A percentile compares a stretch with the other conserved stretches of the same genome.
Evolutionary conservation across 1,140 invertebrate genomes (phyloP).

Genomic region (Ceratina japonica): DNA sequence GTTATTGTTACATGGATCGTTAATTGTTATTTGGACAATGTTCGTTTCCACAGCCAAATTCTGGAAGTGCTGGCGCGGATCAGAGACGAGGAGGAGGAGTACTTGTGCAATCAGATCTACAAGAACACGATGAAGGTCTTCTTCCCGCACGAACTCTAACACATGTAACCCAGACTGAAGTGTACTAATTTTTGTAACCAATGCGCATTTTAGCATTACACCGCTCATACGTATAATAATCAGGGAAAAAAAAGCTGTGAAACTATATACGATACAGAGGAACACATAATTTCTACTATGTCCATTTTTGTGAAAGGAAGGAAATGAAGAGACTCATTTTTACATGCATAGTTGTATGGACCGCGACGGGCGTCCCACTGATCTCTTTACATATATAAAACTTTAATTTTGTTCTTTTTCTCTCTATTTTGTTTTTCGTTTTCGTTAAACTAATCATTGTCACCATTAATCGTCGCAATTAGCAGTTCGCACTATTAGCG

Average conservation of each 20-base stretch:
- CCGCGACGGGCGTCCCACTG: constrained; percentile 66
- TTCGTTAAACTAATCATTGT: constrained; percentile 74
- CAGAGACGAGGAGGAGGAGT: constrained; percentile 86
- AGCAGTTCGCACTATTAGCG: constrained; percentile 57
- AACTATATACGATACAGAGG: constrained; percentile 18
- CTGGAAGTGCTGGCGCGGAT: constrained; percentile 91
- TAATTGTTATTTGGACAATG: neutral
- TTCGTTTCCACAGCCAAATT: constrained; percentile 87
- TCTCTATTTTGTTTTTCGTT: constrained; percentile 40
- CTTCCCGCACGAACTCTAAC: constrained; percentile 81
- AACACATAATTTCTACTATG: constrained; percentile 56
- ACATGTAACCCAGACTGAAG: constrained; percentile 3
- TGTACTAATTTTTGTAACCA: constrained; percentile 5
- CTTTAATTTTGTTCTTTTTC: constrained; percentile 67
- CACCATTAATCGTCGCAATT: constrained; percentile 62
- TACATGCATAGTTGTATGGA: constrained; percentile 69
- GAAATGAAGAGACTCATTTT: constrained; percentile 66
- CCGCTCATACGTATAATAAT: constrained; percentile 59
- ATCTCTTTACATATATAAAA: constrained; percentile 72
- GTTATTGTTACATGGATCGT: neutral
- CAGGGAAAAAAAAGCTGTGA: constrained; percentile 56
- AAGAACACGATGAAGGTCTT: constrained; percentile 92
- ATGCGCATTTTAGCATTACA: constrained; percentile 35
- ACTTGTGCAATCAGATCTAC: constrained; percentile 87
- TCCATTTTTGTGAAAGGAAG: constrained; percentile 58